phyloP scores from a whole-genome alignment of 2,797 vertebrate species.

The Poeciliopsis turneri region DNA sequence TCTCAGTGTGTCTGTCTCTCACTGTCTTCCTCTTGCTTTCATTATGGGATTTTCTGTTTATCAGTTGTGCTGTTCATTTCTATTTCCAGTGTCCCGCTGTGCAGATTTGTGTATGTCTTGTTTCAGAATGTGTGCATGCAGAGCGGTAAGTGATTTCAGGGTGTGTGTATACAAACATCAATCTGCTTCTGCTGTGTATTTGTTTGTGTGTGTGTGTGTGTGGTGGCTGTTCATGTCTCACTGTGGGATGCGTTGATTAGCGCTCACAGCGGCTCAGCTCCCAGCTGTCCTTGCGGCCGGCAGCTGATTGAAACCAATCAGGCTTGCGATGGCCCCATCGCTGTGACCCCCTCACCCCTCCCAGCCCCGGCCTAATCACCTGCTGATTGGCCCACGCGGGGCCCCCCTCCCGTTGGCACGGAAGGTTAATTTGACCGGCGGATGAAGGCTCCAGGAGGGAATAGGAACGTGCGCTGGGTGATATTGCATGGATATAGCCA shows the following conservation, averaged over 20 bases:
- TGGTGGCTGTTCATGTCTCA: slow-evolving; percentile 76
- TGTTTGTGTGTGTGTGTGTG: slow-evolving; percentile 36
- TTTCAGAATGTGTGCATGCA: slow-evolving; percentile 56
- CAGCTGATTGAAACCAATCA: slow-evolving; percentile 84
- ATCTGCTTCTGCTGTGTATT: slow-evolving; percentile 40
- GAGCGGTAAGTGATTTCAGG: slow-evolving; percentile 53
- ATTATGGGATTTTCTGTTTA: slow-evolving; percentile 72
- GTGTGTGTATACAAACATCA: slow-evolving; percentile 55
- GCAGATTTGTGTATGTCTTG: slow-evolving; percentile 57
- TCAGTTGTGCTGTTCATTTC: slow-evolving; percentile 72
- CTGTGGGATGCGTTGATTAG: slow-evolving; percentile 81
- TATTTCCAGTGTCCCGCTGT: slow-evolving; percentile 68
- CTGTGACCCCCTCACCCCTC: slow-evolving; percentile 82
- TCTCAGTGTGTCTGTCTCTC: slow-evolving; percentile 18
- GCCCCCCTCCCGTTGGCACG: slow-evolving; percentile 79
- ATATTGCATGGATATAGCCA: slow-evolving; percentile 85
- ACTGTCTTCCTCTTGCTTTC: slow-evolving; percentile 36
- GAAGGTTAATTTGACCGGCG: slow-evolving; percentile 85
- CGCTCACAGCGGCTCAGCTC: slow-evolving; percentile 74
- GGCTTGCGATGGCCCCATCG: slow-evolving; percentile 81
- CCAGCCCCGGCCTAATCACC: slow-evolving; percentile 83
- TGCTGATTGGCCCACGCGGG: slow-evolving; percentile 83
- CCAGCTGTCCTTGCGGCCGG: slow-evolving; percentile 79
- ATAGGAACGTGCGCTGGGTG: slow-evolving; percentile 83
- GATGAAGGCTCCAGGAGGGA: slow-evolving; percentile 83